Percentiles rank a stretch among this genome's conserved stretches.
Evolutionary conservation across 2,888 invertebrate species (phyloP).

Genomic region (Pseudococcus jackbeardsleyi): DNA sequence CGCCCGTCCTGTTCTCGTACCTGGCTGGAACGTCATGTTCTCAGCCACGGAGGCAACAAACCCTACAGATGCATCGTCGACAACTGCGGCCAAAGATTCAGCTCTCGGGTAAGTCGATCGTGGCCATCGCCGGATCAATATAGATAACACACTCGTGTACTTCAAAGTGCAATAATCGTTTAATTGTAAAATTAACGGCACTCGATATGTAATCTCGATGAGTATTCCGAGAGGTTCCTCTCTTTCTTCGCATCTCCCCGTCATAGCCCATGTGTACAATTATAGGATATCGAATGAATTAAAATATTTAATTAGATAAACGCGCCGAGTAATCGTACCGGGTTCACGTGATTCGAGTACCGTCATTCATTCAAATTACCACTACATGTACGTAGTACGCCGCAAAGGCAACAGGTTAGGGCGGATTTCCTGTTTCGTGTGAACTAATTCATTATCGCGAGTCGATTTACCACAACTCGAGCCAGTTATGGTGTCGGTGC

Average conservation of each 20-base stretch:
- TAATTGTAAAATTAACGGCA: neutral
- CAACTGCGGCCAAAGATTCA: slow-evolving; percentile 87
- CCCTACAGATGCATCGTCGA: slow-evolving; percentile 96
- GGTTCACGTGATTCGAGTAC: slow-evolving; percentile 1
- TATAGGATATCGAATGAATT: slow-evolving; percentile 27
- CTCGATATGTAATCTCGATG: slow-evolving; percentile 10
- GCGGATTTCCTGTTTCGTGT: slow-evolving; percentile 23
- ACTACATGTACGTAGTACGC: neutral
- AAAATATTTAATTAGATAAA: slow-evolving; percentile 33
- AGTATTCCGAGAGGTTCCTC: neutral
- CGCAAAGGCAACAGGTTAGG: neutral
- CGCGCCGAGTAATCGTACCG: slow-evolving; percentile 16
- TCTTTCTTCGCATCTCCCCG: neutral
- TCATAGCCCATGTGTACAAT: neutral
- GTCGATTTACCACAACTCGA: neutral
- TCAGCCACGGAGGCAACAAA: slow-evolving; percentile 92
- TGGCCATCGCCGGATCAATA: neutral
- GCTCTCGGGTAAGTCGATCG: slow-evolving; percentile 81
- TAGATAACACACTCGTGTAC: neutral
- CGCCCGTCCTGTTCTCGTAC: slow-evolving; percentile 91
- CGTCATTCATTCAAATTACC: neutral
- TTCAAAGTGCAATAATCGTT: neutral
- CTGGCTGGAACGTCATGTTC: slow-evolving; percentile 93
- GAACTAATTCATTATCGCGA: neutral
- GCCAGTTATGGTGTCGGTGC: neutral